Base-by-base conservation (phyloP, 2,113 vertebrate genomes). In the Clarias batrachus region DNA sequence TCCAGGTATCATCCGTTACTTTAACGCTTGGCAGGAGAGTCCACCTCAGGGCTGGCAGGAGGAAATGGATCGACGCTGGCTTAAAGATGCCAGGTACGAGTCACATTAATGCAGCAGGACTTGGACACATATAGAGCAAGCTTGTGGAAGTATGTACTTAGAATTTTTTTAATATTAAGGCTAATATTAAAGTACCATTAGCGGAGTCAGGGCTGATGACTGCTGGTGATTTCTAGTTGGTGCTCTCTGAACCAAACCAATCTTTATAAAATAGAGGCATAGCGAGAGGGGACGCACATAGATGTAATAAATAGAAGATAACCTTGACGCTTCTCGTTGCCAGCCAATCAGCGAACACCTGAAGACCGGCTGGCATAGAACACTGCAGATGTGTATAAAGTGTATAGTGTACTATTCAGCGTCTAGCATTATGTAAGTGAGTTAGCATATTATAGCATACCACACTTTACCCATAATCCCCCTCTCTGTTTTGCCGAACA, bases 41-140 rank as follows among this genome's bases (percentile, higher is more conserved):
- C 98, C 98, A 0, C 98, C 98, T 0, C 96, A 98, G 89, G 95
- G 96, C 83, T 99, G 98, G 98, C 98, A 99, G 91, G 98, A 99
- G 87, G 96, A 96, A 91, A 98, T 98, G 97, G 98, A 99, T 93
- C 95, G 96, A 90, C 95, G 97, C 87, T 98, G 96, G 97, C 93
- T 98, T 41, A 98, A 97, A 90, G 98, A 99, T n/a, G 91, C 95
- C 92, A 97, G 98, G 98, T 99, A 93, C 89, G 77, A 79, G 0
- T 0, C 16, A 70, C 59, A 23, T 37, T 30, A 85, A 52, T 41
- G 19, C 30, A 25, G 25, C 11, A 16, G 25, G 27, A 23, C 27
- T 5, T 21, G 41, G 41, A 48, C 3, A 57, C 2, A 6, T 60
- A 33, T 9, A 30, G 27, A 13, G 56, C 16, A 10, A 57, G 54